Evolutionary conservation across 2,113 vertebrate genomes (phyloP).

Genomic region (human (Homo sapiens)): DNA sequence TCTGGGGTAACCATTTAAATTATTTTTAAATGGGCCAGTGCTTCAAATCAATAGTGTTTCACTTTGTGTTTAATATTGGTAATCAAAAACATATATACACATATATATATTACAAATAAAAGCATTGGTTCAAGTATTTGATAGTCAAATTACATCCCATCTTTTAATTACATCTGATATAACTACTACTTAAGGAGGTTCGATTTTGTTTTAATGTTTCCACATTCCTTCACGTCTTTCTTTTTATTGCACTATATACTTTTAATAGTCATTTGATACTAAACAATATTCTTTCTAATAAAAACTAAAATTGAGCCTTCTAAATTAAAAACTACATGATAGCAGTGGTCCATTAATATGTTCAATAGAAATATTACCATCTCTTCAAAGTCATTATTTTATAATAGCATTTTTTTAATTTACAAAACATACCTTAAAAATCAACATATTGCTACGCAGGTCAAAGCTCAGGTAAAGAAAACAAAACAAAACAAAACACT

Average conservation of each 20-base stretch:
- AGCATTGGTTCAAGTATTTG: neutral
- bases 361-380: neutral
- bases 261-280: neutral
- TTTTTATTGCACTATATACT: neutral
- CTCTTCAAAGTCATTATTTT: neutral
- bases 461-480: neutral
- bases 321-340: neutral
- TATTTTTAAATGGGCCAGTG: neutral
- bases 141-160: neutral
- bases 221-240: neutral
- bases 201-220: neutral
- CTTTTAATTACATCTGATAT: neutral
- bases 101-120: neutral
- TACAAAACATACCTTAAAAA: slow-evolving; percentile 11
- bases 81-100: neutral
- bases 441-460: neutral
- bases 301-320: neutral
- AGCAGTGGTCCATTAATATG: neutral
- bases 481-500: neutral
- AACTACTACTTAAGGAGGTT: neutral
- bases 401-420: neutral
- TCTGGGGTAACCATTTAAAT: neutral
- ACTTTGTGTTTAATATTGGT: neutral
- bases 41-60: neutral
- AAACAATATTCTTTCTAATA: neutral